Base-by-base conservation (phyloP, 2,797 vertebrate species). In the Aeoliscus strigatus region DNA sequence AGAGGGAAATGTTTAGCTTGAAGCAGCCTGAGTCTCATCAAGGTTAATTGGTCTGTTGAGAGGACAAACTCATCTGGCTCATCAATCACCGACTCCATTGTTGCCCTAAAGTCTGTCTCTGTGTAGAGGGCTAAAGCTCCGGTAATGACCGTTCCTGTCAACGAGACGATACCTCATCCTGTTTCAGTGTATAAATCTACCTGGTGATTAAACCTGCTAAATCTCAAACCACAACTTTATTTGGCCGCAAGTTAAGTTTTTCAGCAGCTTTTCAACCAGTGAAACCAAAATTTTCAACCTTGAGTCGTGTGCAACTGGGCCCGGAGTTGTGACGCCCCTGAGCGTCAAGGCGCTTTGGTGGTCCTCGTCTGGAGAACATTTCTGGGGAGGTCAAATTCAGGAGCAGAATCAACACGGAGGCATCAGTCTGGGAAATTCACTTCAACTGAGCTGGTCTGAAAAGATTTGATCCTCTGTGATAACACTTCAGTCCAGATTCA, bases 21-120 rank as follows among this genome's bases (percentile, higher is more conserved):
- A 77, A 85, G 85, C 78, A 78, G 77, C 53, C 58, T 47, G 73
- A 86, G 77, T 68, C 83, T 86, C 77, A 79, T 87, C 88, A 89
- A 90, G 88, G 88, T 89, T 89, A 89, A 89, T 89, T 88, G 87
- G 86, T 80, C 83, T 85, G 82, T 77, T 73, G 87, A 83, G 87
- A 83, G 77, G 76, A 84, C 81, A 55, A 55, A 53, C 57, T 81
- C 71, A 61, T 83, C 76, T 64, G 61, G 61, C 63, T 86, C 87
- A 86, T 89, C 83, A 73, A 87, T 86, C 85, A 87, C 70, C 75
- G 27, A 50, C 8, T 69, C 70, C 74, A 75, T 84, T 81, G 79
- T 84, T 80, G 78, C 72, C 75, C n/a, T 35, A 58, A 60, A 73
- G 71, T 66, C 62, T 46, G 60, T 54, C 56, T 62, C 48, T 11